A percentile compares a stretch with the other conserved stretches of the same genome.
Evolutionary conservation across 23 tunicate genomes (phyloP).

Genomic region (Trididemnum miniatum): DNA sequence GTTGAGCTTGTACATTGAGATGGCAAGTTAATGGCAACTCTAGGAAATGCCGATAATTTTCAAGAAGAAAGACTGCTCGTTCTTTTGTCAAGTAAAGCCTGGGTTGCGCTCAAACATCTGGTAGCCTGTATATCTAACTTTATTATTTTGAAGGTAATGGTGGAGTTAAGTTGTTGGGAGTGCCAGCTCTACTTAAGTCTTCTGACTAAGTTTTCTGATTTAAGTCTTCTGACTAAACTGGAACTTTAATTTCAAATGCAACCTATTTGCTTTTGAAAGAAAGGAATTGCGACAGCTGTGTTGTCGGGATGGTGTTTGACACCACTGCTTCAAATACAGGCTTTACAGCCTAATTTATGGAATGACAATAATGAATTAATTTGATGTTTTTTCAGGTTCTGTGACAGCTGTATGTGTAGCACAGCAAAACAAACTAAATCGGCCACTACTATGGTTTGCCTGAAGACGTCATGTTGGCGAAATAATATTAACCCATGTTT

Average conservation of each 20-base stretch:
- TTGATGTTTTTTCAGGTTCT: neutral
- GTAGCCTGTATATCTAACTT: too few species aligned
- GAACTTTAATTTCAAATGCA: neutral
- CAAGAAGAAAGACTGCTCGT: neutral
- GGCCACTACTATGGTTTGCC: constrained; percentile 5
- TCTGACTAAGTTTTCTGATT: too few species aligned
- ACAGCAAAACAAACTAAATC: neutral
- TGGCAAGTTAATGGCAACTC: neutral
- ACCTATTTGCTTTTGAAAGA: neutral
- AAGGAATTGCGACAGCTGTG: neutral
- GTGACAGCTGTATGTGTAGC: neutral
- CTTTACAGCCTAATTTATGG: too few species aligned
- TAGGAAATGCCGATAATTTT: neutral
- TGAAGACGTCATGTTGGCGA: constrained; percentile 15
- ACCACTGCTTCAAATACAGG: neutral
- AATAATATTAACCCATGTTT: constrained; percentile 1
- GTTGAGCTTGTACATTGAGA: neutral
- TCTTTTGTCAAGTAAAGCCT: neutral
- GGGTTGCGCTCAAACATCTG: too few species aligned
- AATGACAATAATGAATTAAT: too few species aligned
- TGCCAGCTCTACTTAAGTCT: neutral
- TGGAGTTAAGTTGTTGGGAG: neutral
- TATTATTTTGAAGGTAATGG: too few species aligned
- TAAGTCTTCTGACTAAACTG: neutral
- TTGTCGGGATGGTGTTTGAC: neutral